These are phyloP conservation scores for Athalia circularis DNA, from an alignment of 2,888 invertebrate genomes.

Conservation along the genomic window DNA sequence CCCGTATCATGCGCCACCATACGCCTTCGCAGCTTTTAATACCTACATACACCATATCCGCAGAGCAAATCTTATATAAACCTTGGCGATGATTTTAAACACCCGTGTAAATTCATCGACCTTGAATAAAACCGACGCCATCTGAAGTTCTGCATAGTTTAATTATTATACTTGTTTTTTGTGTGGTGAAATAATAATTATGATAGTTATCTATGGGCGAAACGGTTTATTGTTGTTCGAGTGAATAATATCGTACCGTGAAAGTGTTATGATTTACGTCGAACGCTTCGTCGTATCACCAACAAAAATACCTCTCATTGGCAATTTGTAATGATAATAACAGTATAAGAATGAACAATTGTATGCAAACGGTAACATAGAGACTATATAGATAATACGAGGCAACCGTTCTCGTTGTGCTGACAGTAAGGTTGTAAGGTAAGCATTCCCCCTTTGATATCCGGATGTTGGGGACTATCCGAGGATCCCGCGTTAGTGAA, in stretches of 20 bases:
- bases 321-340: conserved; percentile 43
- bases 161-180: conserved; percentile 62
- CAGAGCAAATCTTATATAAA: conserved; percentile 20
- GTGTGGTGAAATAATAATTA: conserved; percentile 59
- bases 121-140: conserved; percentile 69
- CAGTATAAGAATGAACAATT: conserved; percentile 39
- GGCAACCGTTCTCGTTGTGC: conserved; percentile 32
- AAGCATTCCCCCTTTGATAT: conserved; percentile 28
- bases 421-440: conserved; percentile 42
- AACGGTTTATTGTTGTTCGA: conserved; percentile 27
- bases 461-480: background rate
- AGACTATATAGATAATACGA: conserved; percentile 30
- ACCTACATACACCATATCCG: background rate
- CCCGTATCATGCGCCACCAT: background rate
- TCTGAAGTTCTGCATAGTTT: conserved; percentile 69
- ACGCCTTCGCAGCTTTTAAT: conserved; percentile 7
- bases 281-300: conserved; percentile 1
- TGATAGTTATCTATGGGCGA: conserved; percentile 33
- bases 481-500: conserved; percentile 4
- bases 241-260: conserved; percentile 13
- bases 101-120: conserved; percentile 38
- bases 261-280: conserved; percentile 40
- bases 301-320: conserved; percentile 38
- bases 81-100: conserved; percentile 38
- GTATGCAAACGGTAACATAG: conserved; percentile 39